Conservation (phyloP, 2,797 vertebrate genomes). For the Rhinoraja longicauda region DNA sequence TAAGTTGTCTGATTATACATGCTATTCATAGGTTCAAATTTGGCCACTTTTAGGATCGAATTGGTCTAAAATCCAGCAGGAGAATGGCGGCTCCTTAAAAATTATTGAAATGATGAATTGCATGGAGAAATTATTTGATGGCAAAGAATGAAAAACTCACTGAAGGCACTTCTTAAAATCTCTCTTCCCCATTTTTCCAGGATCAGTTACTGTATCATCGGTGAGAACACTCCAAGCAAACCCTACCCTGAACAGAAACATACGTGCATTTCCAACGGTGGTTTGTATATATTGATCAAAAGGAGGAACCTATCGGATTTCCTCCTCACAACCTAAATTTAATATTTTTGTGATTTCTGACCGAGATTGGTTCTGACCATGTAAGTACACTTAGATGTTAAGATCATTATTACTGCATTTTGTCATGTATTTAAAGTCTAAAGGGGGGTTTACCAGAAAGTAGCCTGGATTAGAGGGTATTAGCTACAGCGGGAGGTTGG, state of each 20-base stretch:
- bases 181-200: neutral
- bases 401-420: neutral
- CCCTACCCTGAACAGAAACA: neutral
- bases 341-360: neutral
- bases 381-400: neutral
- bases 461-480: no score
- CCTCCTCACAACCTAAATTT: neutral
- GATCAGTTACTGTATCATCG: neutral
- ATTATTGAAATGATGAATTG: neutral
- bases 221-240: neutral
- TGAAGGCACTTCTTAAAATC: neutral
- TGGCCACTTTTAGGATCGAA: neutral
- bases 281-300: neutral
- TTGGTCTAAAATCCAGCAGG: neutral
- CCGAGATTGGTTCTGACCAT: neutral
- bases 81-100: neutral
- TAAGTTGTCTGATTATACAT: neutral
- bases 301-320: neutral
- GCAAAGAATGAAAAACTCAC: neutral
- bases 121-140: neutral
- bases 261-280: neutral
- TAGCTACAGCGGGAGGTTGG: no score
- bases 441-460: no score
- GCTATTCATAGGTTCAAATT: neutral
- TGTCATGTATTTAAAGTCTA: neutral